Evolutionary conservation across 37 sponge, comb jelly and placozoan genomes (phyloP), one percentile per base, ranked within the genome.

Genomic region (Halichondria panicea): DNA sequence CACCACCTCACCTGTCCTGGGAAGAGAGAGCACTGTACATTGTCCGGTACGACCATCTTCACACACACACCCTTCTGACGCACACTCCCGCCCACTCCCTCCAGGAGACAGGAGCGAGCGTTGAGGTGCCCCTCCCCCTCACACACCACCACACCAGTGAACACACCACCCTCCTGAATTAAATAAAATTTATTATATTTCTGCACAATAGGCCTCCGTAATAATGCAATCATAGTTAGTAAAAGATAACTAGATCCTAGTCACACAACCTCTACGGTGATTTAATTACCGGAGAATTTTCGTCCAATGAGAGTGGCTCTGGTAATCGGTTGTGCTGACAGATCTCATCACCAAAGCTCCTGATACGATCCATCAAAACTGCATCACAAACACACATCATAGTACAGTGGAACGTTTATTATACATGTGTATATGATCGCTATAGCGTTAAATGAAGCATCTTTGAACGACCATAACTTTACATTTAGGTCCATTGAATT

Each of bases 61-160:
- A 84, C 90, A 46, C 54, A 28, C 1, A 21, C 42, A 0, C 80
- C 80, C 52, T 55, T 59, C 32, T 31, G 43, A 32, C 42, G 28
- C 4, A 41, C 28, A 0, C 56, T 36, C 37, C 43, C 25, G 43
- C 48, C 34, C 35, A 80, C 66, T 3, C 93, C 93, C 62, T 88
- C 85, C 31, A 92, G 74, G 21, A 88, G 81, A 33, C 75, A 72
- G 39, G 93, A 88, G 9, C 38, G 50, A 37, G 86, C 62, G 59
- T 92, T 84, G 44, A 92, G 64, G 43, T 84, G 85, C 22, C 89
- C 89, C 61, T 88, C 93, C 40, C 81, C 64, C 32, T 88, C 93
- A 57, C 84, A 88, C 55, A 75, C 71, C 15, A 92, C 70, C 27
- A 75, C 71, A 15, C 93, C 93, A 2, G 77, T 64, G 62, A 70